These are phyloP conservation scores for Copidosoma floridanum DNA, from an alignment of 1,140 invertebrate genomes.

Conservation along the genomic window DNA sequence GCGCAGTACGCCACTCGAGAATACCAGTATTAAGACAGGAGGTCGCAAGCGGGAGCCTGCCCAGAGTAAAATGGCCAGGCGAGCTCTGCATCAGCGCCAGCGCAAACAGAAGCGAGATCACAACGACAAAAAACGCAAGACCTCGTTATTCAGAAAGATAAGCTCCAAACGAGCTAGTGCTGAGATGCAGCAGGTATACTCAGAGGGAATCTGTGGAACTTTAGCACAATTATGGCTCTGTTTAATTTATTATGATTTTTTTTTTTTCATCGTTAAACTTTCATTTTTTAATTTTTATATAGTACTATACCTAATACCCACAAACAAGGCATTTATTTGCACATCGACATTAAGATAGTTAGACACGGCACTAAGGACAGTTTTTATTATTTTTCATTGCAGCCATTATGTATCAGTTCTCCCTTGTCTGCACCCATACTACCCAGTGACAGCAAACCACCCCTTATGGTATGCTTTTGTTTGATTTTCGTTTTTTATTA, in stretches of 20 bases:
- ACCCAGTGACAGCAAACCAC: slow-evolving; percentile 59
- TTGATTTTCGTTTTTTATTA: slow-evolving; percentile 37
- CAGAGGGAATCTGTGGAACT: too few relatives aligned
- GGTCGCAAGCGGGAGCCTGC: slow-evolving; percentile 74
- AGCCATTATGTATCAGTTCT: slow-evolving; percentile 60
- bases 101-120: slow-evolving; percentile 73
- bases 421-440: slow-evolving; percentile 60
- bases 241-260: too few relatives aligned
- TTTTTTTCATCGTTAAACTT: too few relatives aligned
- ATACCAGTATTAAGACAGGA: slow-evolving; percentile 89
- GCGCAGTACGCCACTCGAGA: slow-evolving; percentile 87
- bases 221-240: too few relatives aligned
- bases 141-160: slow-evolving; percentile 85
- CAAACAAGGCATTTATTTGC: too few relatives aligned
- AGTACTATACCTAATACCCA: too few relatives aligned
- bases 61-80: slow-evolving; percentile 74
- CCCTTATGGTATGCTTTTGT: slow-evolving; percentile 58
- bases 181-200: slow-evolving; percentile 76
- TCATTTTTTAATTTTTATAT: too few relatives aligned
- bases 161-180: slow-evolving; percentile 85
- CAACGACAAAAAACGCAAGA: slow-evolving; percentile 81
- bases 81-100: slow-evolving; percentile 64
- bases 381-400: slow-evolving; percentile 52
- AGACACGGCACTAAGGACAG: slow-evolving; percentile 36
- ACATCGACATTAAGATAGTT: too few relatives aligned